Base-by-base conservation (phyloP, 2,113 vertebrate species). In the Coryphaenoides rupestris region DNA sequence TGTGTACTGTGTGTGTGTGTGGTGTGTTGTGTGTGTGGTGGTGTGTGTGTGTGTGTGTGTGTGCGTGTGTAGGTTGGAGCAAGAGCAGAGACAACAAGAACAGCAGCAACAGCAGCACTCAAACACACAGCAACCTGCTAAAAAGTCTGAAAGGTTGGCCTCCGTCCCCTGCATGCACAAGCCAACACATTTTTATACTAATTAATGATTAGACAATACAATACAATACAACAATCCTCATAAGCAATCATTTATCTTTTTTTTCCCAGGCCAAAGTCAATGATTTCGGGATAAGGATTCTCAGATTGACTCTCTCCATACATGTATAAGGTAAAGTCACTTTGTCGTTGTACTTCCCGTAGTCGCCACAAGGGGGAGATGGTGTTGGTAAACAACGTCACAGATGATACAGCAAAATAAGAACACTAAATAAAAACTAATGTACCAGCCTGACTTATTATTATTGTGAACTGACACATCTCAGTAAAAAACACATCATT, bases 21-120 rank as follows among this genome's bases (percentile, higher is more conserved):
- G 53, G 53, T 55, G 21, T 4, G 55, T 22, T 69, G 60, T 70
- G 28, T 61, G 46, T 62, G 23, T 68, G 55, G n/a, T 23, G 58
- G 59, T 68, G 54, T 75, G 45, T 66, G 12, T 73, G 55, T 67
- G 60, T 70, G 64, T 70, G 65, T 76, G 47, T 56, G 17, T 61
- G 60, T 79, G 58, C 76, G 58, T 78, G 28, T 75, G 55, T 63
- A 90, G 90, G 70, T 80, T 90, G 84, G 91, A 91, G 75, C 88
- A 88, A 78, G 87, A 91, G 66, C 76, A 87, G 58, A 79, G 68
- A 59, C 84, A 88, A 26, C 85, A 84, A 58, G 72, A 82, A 19
- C 72, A 83, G 60, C 62, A 58, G 23, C 52, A 45, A 14, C 72
- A 60, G 50, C 78, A 77, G 49, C 84, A 85, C 17, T 71, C 85